Evolutionary conservation across 2,113 vertebrate genomes (phyloP).

Genomic region (Sigmodon hispidus): DNA sequence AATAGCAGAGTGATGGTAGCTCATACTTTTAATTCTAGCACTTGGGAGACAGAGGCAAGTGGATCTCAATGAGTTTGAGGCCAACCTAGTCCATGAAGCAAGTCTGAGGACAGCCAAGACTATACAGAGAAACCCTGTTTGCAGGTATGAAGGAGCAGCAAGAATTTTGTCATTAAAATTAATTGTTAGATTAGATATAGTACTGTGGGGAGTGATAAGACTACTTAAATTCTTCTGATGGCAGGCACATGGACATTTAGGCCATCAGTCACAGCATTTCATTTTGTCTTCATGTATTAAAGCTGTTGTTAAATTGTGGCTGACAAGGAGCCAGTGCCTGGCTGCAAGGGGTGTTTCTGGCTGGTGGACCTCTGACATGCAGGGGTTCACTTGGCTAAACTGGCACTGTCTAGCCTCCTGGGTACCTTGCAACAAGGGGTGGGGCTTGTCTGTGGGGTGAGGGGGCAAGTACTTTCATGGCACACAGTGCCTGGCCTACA

Average conservation of each 20-base stretch:
- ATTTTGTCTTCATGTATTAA: neutral
- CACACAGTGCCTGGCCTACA: neutral
- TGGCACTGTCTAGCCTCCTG: neutral
- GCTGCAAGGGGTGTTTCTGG: neutral
- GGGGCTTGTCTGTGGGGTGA: neutral
- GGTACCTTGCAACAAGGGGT: neutral
- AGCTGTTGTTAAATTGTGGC: neutral
- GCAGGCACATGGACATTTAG: neutral
- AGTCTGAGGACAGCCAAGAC: neutral
- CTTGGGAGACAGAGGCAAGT: neutral
- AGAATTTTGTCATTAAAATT: constrained; percentile 4
- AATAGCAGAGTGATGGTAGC: neutral
- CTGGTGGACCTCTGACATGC: too few relatives aligned
- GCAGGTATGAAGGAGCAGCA: too few relatives aligned
- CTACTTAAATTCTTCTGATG: constrained; percentile 12
- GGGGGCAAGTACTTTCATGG: neutral
- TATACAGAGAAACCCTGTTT: neutral
- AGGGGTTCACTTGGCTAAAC: neutral
- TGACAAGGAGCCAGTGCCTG: neutral
- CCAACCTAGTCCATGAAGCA: neutral
- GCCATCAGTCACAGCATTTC: neutral
- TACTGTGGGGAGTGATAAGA: neutral
- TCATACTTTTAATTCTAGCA: neutral
- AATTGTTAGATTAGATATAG: neutral
- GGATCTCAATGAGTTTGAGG: neutral